Evolutionary conservation across 1,140 invertebrate species (phyloP).

Genomic region (Drosophila kohkoa): DNA sequence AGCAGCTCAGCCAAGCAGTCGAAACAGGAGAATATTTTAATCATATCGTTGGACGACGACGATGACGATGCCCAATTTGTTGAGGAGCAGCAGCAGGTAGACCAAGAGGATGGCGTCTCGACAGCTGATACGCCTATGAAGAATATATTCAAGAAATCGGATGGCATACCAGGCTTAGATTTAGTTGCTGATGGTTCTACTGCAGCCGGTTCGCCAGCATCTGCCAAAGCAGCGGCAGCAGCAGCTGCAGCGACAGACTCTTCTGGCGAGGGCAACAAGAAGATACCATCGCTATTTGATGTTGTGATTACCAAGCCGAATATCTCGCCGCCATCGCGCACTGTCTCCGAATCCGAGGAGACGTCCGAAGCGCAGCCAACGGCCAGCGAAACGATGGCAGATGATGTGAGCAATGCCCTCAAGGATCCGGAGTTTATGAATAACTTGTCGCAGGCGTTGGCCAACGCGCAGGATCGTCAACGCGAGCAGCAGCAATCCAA

Average conservation of each 20-base stretch:
- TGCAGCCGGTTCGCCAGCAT: neutral
- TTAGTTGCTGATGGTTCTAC: slow-evolving; percentile 83
- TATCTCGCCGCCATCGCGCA: slow-evolving; percentile 1
- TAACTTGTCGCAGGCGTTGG: slow-evolving; percentile 68
- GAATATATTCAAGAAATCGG: slow-evolving; percentile 77
- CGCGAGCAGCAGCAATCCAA: slow-evolving; percentile 6
- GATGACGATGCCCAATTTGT: slow-evolving; percentile 35
- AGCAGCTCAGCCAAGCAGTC: slow-evolving; percentile 46
- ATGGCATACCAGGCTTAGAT: slow-evolving; percentile 88
- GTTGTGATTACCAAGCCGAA: slow-evolving; percentile 43
- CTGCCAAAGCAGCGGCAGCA: neutral
- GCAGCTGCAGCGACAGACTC: neutral
- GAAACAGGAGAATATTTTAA: slow-evolving; percentile 46
- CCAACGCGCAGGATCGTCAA: slow-evolving; percentile 63
- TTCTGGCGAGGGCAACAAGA: slow-evolving; percentile 31
- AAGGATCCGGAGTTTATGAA: slow-evolving; percentile 75
- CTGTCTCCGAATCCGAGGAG: neutral
- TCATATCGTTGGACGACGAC: slow-evolving; percentile 67
- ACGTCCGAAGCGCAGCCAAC: neutral
- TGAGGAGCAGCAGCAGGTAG: neutral
- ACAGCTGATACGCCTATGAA: slow-evolving; percentile 52
- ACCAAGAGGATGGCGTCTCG: neutral
- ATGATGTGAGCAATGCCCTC: slow-evolving; percentile 62
- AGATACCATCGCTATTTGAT: slow-evolving; percentile 65
- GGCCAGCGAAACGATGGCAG: slow-evolving; percentile 32